phyloP scores from a whole-genome alignment of 2,113 vertebrate genomes.

The Mohoua ochrocephala region DNA sequence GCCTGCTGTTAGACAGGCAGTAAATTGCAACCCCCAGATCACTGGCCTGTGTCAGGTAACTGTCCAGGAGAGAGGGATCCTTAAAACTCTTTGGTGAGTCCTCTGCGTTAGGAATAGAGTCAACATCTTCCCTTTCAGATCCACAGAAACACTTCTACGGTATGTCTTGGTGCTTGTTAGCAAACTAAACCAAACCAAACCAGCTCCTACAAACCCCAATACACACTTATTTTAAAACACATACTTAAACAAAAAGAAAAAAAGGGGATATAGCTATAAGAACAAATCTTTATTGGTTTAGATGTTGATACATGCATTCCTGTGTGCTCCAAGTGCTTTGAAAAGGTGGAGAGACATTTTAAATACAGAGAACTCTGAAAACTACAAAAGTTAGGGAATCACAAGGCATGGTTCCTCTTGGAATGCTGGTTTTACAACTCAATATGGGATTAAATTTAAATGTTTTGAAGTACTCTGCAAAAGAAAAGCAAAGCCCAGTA shows the following conservation, averaged over 20 bases:
- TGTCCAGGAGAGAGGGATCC: not conserved
- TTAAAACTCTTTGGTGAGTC: not conserved
- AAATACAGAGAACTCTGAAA: not conserved
- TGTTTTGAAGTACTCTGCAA: not conserved
- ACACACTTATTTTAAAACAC: not conserved
- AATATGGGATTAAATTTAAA: not conserved
- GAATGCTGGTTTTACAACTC: not conserved
- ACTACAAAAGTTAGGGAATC: not conserved
- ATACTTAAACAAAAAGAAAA: not conserved
- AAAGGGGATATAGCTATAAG: not conserved
- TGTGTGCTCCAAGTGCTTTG: not conserved
- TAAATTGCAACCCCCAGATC: not conserved
- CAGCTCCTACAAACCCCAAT: not conserved
- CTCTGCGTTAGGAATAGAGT: not conserved
- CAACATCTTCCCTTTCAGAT: not conserved
- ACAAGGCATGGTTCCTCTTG: not conserved
- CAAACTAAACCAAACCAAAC: not conserved
- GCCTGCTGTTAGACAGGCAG: not conserved
- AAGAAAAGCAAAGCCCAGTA: not conserved
- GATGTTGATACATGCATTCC: not conserved
- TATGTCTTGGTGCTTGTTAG: not conserved
- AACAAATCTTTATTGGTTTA: not conserved
- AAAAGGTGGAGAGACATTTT: not conserved
- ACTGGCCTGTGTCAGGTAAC: not conserved
- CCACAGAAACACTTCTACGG: not conserved